Evolutionary conservation across 2,888 invertebrate genomes (phyloP).

Genomic region (Scaeva pyrastri): DNA sequence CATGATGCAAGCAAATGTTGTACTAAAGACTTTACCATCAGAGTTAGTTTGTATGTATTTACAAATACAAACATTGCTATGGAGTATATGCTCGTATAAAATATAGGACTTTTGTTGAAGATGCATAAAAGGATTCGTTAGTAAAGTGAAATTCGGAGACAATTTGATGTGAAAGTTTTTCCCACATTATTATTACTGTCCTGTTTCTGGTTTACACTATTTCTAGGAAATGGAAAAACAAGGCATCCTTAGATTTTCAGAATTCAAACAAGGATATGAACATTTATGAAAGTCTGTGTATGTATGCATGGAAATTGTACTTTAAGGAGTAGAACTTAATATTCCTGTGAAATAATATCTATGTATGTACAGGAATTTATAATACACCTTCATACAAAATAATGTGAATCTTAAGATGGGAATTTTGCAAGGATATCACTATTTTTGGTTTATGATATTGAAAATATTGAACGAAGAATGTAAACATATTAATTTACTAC

Average conservation of each 20-base stretch:
- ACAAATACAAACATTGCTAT: neutral
- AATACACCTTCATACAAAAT: neutral
- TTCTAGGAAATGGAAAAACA: neutral
- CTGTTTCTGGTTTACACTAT: neutral
- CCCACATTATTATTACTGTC: neutral
- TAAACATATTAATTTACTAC: too few relatives aligned
- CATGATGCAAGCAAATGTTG: neutral
- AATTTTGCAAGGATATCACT: neutral
- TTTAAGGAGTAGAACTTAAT: neutral
- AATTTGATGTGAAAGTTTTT: neutral
- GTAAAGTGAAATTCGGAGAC: neutral
- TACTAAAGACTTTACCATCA: neutral
- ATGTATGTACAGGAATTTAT: too few relatives aligned
- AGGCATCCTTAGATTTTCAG: neutral
- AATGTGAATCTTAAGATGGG: neutral
- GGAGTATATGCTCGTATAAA: neutral
- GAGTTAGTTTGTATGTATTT: neutral
- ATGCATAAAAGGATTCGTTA: conserved; percentile 1
- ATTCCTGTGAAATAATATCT: neutral
- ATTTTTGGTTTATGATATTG: too few relatives aligned
- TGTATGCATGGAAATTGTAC: neutral
- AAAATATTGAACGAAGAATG: too few relatives aligned
- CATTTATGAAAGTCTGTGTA: neutral
- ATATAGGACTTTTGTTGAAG: neutral
- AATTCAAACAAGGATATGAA: neutral